Conservation (phyloP, 2,888 invertebrate species). For the Penaeus monodon region DNA sequence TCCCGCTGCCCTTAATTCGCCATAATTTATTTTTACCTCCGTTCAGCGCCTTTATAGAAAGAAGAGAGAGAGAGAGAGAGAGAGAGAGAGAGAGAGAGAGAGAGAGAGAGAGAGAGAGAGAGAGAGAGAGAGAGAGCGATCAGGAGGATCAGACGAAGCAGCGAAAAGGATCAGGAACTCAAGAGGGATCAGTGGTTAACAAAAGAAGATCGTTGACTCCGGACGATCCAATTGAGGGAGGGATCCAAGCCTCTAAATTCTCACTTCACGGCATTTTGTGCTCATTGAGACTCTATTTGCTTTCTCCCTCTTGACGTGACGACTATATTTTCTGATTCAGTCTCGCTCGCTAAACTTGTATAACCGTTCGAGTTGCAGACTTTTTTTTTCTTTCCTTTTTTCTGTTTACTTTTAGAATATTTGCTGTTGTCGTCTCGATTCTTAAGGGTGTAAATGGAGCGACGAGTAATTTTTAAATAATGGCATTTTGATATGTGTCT, state of each 20-base stretch:
- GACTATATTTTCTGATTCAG: too few relatives aligned
- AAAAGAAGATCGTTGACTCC: conserved; percentile 37
- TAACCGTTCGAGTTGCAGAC: neutral
- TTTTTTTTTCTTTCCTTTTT: neutral
- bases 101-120: neutral
- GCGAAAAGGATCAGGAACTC: too few relatives aligned
- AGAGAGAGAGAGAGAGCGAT: too few relatives aligned
- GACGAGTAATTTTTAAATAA: too few relatives aligned
- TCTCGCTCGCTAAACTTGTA: neutral
- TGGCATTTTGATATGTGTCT: too few relatives aligned
- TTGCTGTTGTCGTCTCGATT: neutral
- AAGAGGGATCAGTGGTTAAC: conserved; percentile 27
- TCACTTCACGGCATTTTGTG: neutral
- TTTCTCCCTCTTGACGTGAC: too few relatives aligned
- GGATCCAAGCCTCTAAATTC: neutral
- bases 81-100: conserved; percentile 3
- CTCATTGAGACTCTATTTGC: conserved; percentile 5
- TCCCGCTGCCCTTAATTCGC: conserved; percentile 24
- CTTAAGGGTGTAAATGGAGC: neutral
- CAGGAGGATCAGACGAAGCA: too few relatives aligned
- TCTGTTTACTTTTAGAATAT: neutral
- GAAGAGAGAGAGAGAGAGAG: neutral
- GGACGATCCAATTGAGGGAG: conserved; percentile 19
- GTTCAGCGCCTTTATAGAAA: neutral
- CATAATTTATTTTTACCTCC: conserved; percentile 15